Evolutionary conservation across 2,113 vertebrate genomes (phyloP).

Genomic region (Fregetta grallaria): DNA sequence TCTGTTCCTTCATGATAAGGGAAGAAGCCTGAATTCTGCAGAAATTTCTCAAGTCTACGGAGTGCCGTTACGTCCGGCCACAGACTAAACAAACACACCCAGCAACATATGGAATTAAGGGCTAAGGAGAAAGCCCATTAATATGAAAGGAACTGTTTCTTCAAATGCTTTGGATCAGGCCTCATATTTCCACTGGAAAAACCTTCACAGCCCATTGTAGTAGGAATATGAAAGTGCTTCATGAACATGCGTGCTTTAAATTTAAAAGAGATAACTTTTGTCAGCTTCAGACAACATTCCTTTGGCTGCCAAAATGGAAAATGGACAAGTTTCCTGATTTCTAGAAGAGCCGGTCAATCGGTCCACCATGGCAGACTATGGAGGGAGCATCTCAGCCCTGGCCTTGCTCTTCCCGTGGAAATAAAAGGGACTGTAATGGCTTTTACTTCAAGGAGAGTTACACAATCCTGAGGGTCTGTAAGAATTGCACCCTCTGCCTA

Average conservation of each 20-base stretch:
- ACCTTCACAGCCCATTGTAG: not conserved
- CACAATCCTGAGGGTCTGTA: not conserved
- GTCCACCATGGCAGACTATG: not conserved
- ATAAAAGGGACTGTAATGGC: not conserved
- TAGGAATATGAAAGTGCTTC: not conserved
- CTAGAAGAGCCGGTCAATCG: not conserved
- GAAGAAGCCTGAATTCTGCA: constrained; percentile 49
- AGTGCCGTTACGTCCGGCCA: constrained; percentile 11
- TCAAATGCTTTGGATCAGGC: not conserved
- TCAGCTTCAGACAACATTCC: not conserved
- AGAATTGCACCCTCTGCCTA: not conserved
- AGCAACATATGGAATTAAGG: not conserved
- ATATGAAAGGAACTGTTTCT: not conserved
- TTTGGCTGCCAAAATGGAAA: not conserved
- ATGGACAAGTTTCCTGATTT: not conserved
- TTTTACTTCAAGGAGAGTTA: not conserved
- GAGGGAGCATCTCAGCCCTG: not conserved
- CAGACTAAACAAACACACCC: constrained; percentile 40
- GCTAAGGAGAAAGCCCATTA: not conserved
- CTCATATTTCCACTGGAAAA: constrained; percentile 17
- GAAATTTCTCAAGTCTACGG: constrained; percentile 47
- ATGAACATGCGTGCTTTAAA: not conserved
- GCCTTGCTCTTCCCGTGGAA: not conserved
- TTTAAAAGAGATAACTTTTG: not conserved
- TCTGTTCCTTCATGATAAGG: constrained; percentile 44